Conservation (phyloP, 2,797 vertebrate species). For the Galagoides demidoff region DNA sequence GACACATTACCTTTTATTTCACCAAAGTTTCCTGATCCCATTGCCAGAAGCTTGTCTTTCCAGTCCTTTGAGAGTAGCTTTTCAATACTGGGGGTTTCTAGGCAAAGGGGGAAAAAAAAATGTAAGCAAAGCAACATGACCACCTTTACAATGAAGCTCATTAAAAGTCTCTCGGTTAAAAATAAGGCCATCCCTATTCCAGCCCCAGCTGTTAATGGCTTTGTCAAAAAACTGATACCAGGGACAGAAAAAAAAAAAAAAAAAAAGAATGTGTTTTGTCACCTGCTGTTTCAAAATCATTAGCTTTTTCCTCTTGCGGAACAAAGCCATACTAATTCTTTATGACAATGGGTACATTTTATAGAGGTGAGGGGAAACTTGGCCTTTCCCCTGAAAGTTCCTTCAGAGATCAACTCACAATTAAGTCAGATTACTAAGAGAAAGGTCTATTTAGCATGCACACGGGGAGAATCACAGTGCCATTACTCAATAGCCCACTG, state of each 20-base stretch:
- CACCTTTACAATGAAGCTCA: constrained; percentile 95
- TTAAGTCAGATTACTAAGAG: background rate
- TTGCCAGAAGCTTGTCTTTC: constrained; percentile 99
- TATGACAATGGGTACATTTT: constrained; percentile 94
- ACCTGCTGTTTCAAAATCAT: constrained; percentile 99
- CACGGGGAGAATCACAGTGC: background rate
- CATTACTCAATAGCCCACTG: background rate
- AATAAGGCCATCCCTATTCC: constrained; percentile 90
- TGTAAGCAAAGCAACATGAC: constrained; percentile 91
- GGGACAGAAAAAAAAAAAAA: constrained; percentile 58
- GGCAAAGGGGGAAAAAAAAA: constrained; percentile 85
- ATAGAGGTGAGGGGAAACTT: background rate
- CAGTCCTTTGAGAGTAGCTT: constrained; percentile 99
- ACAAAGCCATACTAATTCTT: constrained; percentile 97
- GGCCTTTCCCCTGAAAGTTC: background rate
- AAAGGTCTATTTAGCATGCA: background rate
- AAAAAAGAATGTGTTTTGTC: constrained; percentile 91
- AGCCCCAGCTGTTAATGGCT: constrained; percentile 93
- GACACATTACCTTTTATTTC: constrained; percentile 97
- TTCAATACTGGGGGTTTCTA: constrained; percentile 99
- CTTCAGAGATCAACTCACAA: background rate
- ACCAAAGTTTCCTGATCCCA: constrained; percentile 99
- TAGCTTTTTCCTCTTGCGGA: constrained; percentile 95
- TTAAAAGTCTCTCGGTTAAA: constrained; percentile 98
- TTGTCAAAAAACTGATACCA: constrained; percentile 95